Percentiles rank a stretch among this genome's conserved stretches.
phyloP scores from a whole-genome alignment of 2,113 vertebrate genomes.

The Cyprinodon variegatus region DNA sequence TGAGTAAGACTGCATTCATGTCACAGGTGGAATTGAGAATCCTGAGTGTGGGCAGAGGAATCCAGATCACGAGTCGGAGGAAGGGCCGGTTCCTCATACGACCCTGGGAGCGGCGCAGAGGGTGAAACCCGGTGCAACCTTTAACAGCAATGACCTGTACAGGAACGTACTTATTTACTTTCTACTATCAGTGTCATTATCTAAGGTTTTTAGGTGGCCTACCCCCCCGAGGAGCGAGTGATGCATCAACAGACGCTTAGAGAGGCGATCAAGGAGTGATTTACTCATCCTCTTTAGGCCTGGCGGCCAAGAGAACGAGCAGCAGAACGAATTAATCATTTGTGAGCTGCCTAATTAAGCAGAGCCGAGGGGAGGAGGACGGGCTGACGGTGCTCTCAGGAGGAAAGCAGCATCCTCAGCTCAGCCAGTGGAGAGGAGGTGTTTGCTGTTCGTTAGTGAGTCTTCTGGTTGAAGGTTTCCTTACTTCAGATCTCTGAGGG shows the following conservation, averaged over 20 bases:
- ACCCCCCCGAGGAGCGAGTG: background rate
- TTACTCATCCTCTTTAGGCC: background rate
- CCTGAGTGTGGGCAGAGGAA: background rate
- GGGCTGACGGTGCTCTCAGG: background rate
- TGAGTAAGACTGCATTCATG: conserved; percentile 14
- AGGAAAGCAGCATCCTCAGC: background rate
- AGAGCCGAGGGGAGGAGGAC: background rate
- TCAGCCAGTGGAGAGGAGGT: too few relatives aligned
- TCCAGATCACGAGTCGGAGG: background rate
- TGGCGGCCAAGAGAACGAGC: background rate
- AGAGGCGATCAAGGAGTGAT: background rate
- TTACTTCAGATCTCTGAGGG: too few relatives aligned
- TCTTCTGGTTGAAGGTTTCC: too few relatives aligned
- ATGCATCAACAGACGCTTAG: background rate
- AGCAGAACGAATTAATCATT: background rate
- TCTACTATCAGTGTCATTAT: background rate
- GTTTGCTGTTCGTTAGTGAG: too few relatives aligned
- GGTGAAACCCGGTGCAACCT: background rate
- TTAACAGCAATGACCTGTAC: background rate
- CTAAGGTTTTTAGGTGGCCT: background rate
- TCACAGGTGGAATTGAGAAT: background rate
- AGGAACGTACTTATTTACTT: background rate
- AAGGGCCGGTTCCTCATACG: background rate
- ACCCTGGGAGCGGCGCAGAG: background rate
- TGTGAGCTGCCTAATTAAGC: background rate